Percentiles rank a stretch among this genome's conserved stretches.
These are phyloP conservation scores for Cercocebus atys DNA, from an alignment of 2,113 vertebrate species.

Conservation along the genomic window DNA sequence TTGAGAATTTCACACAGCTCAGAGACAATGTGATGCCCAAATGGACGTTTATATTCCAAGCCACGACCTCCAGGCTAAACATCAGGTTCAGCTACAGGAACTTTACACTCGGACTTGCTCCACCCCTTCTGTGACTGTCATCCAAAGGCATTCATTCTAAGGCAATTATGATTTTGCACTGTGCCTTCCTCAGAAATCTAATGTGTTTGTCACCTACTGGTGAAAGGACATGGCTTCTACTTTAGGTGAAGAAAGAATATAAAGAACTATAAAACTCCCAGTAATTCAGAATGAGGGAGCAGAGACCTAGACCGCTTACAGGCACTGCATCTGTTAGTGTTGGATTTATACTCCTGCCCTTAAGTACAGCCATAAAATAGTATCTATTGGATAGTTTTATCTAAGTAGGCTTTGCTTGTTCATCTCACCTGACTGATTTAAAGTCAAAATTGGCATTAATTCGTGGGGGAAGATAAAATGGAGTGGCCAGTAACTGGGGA, in stretches of 20 bases:
- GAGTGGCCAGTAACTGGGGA: slow-evolving; percentile 36
- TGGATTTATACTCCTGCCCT: background rate
- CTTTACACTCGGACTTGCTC: background rate
- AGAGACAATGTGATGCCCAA: too few species aligned
- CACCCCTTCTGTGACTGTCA: rapidly evolving
- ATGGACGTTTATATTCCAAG: background rate
- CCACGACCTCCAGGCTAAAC: rapidly evolving
- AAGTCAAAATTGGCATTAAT: background rate
- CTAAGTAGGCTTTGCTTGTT: slow-evolving; percentile 51
- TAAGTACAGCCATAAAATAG: slow-evolving; percentile 17
- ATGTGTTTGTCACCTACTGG: background rate
- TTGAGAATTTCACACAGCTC: background rate
- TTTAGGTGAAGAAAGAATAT: background rate
- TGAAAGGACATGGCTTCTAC: background rate
- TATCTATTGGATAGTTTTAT: background rate
- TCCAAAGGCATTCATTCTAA: background rate
- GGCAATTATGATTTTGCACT: background rate
- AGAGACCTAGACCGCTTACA: background rate
- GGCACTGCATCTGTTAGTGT: background rate
- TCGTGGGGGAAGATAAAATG: background rate
- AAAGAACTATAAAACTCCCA: background rate
- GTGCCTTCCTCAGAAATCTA: background rate
- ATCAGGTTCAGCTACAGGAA: background rate
- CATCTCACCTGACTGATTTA: slow-evolving; percentile 16
- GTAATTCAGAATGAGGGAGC: background rate